Evolutionary conservation across 2,888 invertebrate species (phyloP).

Genomic region (Rhingia rostrata): DNA sequence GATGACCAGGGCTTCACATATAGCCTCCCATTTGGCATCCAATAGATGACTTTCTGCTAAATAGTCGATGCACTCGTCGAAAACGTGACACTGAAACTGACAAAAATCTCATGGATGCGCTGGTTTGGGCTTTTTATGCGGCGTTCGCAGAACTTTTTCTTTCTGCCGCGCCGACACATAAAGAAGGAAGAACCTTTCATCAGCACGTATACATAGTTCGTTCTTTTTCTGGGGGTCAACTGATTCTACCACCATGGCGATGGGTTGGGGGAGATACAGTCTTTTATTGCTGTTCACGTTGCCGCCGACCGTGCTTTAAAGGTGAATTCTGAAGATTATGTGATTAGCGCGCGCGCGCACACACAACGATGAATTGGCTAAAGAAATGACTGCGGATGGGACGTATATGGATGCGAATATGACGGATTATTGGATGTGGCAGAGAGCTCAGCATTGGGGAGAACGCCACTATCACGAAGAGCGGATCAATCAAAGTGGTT

Average conservation of each 20-base stretch:
- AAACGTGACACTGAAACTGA: constrained; percentile 68
- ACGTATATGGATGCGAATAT: constrained; percentile 55
- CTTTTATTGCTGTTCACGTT: constrained; percentile 44
- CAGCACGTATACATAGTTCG: constrained; percentile 59
- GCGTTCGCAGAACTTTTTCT: constrained; percentile 35
- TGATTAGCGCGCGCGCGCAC: constrained; percentile 59
- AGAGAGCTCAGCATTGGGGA: constrained; percentile 32
- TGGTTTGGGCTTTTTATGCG: neutral
- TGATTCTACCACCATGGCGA: constrained; percentile 43
- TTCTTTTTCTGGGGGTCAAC: constrained; percentile 66
- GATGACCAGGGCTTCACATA: constrained; percentile 3
- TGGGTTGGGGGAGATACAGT: constrained; percentile 54
- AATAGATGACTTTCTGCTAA: constrained; percentile 65
- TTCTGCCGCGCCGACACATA: constrained; percentile 53
- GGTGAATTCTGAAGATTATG: constrained; percentile 69
- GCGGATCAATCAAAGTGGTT: constrained; percentile 71
- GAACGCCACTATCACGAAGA: constrained; percentile 64
- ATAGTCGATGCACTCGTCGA: constrained; percentile 66
- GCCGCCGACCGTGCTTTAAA: constrained; percentile 57
- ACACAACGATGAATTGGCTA: constrained; percentile 34
- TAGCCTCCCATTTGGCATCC: constrained; percentile 22
- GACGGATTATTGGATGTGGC: constrained; percentile 63
- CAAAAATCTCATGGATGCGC: constrained; percentile 62
- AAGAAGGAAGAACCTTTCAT: constrained; percentile 61
- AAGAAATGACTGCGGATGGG: constrained; percentile 21